phyloP scores from a whole-genome alignment of 2,797 vertebrate species.

The Pogoniulus pusillus region DNA sequence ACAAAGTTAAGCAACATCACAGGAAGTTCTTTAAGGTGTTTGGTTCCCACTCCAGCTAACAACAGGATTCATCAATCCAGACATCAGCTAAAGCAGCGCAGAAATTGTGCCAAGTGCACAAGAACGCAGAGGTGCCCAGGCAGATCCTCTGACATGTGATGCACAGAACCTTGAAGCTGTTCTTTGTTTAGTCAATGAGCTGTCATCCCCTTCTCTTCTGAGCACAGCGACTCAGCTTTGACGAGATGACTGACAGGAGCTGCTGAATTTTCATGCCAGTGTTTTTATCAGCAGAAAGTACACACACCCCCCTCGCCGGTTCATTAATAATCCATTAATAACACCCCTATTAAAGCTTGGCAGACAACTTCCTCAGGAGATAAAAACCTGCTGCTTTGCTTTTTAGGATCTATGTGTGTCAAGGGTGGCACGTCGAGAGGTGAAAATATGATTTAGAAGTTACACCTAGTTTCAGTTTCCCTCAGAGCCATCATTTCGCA shows the following conservation, averaged over 20 bases:
- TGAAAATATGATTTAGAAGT: slow-evolving; percentile 16
- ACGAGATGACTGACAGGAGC: slow-evolving; percentile 10
- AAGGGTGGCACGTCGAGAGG: slow-evolving; percentile 6
- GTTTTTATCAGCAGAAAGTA: slow-evolving; percentile 59
- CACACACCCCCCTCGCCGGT: slow-evolving; percentile 16
- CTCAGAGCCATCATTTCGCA: neutral
- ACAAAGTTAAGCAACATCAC: neutral
- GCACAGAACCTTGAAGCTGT: neutral
- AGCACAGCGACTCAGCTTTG: neutral
- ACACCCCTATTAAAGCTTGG: slow-evolving; percentile 38
- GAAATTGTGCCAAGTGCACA: accelerated
- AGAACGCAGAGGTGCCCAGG: neutral
- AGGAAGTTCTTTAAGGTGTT: accelerated
- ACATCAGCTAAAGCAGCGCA: accelerated
- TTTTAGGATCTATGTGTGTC: slow-evolving; percentile 47
- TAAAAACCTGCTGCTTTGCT: slow-evolving; percentile 30
- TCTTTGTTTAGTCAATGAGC: neutral
- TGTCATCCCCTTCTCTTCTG: neutral
- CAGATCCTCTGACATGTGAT: neutral
- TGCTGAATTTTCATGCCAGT: slow-evolving; percentile 51
- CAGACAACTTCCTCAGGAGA: slow-evolving; percentile 47
- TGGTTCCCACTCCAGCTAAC: neutral
- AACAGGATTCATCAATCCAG: accelerated
- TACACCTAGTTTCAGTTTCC: neutral
- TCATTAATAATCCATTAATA: slow-evolving; percentile 71